Percentiles rank a stretch among this genome's conserved stretches.
Conservation (phyloP, 2,113 vertebrate genomes). For the Lagopus muta region DNA sequence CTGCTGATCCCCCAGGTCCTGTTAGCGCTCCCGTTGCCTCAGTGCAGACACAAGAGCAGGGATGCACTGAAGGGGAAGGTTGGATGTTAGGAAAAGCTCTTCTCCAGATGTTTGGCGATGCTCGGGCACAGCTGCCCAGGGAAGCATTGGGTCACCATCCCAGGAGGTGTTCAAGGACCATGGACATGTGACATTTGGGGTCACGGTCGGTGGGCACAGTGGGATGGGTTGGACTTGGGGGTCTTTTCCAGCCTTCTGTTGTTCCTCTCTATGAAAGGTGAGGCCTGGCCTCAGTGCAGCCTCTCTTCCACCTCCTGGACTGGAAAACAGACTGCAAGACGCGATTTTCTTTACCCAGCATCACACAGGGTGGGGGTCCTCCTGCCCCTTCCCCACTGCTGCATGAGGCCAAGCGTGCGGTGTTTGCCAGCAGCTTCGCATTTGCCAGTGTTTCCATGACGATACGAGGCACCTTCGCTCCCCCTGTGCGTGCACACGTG, state of each 20-base stretch:
- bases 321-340: neutral
- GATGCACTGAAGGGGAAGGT: neutral
- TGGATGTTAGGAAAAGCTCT: no score
- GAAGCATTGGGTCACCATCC: no score
- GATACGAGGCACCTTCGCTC: slow-evolving; percentile 6
- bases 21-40: neutral
- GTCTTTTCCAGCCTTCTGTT: no score
- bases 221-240: no score
- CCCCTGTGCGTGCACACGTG: neutral
- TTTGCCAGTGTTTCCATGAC: slow-evolving; percentile 68
- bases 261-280: neutral
- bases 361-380: accelerated
- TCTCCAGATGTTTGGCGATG: no score
- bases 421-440: neutral
- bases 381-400: neutral
- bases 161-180: no score
- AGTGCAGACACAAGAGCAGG: no score
- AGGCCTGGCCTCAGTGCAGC: accelerated
- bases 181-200: no score
- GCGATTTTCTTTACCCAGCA: neutral
- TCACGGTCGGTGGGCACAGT: no score
- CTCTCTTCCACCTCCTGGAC: neutral
- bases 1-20: neutral
- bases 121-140: no score
- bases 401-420: neutral